phyloP scores from a whole-genome alignment of 2,113 vertebrate genomes.

The Centropus bengalensis region DNA sequence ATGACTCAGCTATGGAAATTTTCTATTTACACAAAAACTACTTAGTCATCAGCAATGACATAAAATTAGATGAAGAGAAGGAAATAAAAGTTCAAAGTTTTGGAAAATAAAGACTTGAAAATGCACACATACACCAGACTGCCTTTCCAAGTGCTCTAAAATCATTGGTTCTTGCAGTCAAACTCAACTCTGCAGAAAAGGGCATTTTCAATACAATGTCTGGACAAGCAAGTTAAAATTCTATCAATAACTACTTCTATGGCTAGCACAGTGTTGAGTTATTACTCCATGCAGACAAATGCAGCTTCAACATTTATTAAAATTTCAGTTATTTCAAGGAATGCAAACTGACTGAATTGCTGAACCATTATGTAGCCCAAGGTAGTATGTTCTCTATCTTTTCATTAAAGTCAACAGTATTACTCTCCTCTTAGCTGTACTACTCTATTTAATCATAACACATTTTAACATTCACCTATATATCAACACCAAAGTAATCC shows the following conservation, averaged over 20 bases:
- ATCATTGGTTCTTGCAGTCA: background rate
- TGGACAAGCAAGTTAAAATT: background rate
- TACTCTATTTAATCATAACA: background rate
- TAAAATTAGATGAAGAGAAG: background rate
- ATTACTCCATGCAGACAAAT: background rate
- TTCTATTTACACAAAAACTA: background rate
- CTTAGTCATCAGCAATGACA: background rate
- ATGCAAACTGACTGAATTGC: background rate
- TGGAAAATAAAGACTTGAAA: background rate
- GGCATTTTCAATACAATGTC: background rate
- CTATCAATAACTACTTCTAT: background rate
- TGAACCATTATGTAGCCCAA: background rate
- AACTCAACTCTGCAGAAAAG: background rate
- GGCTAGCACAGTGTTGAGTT: background rate
- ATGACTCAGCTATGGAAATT: background rate
- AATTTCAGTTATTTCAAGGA: conserved; percentile 10
- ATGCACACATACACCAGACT: background rate
- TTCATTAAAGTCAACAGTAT: background rate
- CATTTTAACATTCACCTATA: background rate
- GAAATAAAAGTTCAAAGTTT: background rate
- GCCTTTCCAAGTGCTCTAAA: background rate
- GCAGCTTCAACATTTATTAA: background rate
- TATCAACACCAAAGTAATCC: background rate
- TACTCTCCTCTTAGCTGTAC: background rate
- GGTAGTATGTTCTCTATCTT: background rate